Conservation (phyloP, 2,888 invertebrate species). For the Lochmaea crataegi region DNA sequence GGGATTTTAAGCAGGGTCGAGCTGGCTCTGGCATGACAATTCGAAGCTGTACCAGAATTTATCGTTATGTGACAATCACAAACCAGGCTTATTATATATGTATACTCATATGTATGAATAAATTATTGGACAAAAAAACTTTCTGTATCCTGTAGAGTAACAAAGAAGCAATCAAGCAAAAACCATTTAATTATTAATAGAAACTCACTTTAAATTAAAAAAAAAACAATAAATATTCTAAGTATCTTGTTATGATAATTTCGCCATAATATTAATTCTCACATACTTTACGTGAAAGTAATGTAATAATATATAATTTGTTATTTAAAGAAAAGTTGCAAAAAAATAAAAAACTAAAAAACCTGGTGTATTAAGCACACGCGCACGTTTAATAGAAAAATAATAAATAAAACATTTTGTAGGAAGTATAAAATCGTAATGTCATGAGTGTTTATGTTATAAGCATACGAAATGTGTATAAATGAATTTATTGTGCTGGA, state of each 20-base stretch:
- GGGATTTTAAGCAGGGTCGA: no score
- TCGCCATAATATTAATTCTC: not conserved
- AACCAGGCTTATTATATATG: no score
- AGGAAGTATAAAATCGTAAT: not conserved
- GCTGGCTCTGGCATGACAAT: no score
- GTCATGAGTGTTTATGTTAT: not conserved
- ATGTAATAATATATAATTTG: not conserved
- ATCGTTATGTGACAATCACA: no score
- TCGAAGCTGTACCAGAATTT: no score
- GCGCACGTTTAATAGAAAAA: not conserved
- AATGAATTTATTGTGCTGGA: not conserved
- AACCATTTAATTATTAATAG: not conserved
- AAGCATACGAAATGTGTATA: not conserved
- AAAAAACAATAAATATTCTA: not conserved
- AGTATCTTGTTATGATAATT: not conserved
- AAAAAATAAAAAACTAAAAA: not conserved
- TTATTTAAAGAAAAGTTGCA: not conserved
- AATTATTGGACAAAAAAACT: no score
- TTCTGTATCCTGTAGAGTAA: no score
- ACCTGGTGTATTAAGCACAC: not conserved
- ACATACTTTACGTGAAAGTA: not conserved
- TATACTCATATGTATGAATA: no score
- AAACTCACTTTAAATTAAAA: not conserved
- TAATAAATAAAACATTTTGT: constrained; percentile 3
- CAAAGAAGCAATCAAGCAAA: no score